Percentiles rank a stretch among this genome's conserved stretches.
Conservation (phyloP, 2,888 invertebrate genomes). For the Chesias legatella region DNA sequence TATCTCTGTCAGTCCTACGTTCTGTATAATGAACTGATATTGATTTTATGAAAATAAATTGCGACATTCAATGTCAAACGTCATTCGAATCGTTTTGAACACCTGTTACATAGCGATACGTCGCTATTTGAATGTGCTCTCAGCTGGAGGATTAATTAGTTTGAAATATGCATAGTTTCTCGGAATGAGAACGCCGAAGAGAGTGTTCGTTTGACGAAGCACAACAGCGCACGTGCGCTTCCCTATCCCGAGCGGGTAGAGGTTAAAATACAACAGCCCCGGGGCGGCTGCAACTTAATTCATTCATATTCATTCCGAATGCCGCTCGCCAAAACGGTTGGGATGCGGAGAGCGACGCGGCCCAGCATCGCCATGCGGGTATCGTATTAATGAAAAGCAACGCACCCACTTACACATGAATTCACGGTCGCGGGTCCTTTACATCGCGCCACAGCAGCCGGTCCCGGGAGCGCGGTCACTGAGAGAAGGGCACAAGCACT, state of each 20-base stretch:
- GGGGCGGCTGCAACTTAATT: slow-evolving; percentile 53
- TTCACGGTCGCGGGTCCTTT: slow-evolving; percentile 71
- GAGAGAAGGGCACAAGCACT: slow-evolving; percentile 80
- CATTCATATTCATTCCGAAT: slow-evolving; percentile 62
- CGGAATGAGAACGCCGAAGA: slow-evolving; percentile 41
- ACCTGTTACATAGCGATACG: slow-evolving; percentile 61
- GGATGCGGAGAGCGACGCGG: slow-evolving; percentile 49
- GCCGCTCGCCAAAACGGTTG: slow-evolving; percentile 47
- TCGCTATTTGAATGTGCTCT: slow-evolving; percentile 21
- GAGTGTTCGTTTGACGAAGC: slow-evolving; percentile 47
- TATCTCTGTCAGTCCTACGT: slow-evolving; percentile 10
- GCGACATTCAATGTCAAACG: slow-evolving; percentile 48
- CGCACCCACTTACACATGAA: slow-evolving; percentile 77
- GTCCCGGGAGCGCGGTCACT: slow-evolving; percentile 83
- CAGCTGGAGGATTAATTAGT: slow-evolving; percentile 31
- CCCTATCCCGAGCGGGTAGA: slow-evolving; percentile 55
- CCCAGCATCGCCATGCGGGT: slow-evolving; percentile 55
- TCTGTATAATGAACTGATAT: slow-evolving; percentile 34
- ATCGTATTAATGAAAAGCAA: slow-evolving; percentile 53
- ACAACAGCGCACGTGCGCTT: slow-evolving; percentile 67
- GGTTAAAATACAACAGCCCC: slow-evolving; percentile 61
- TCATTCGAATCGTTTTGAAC: slow-evolving; percentile 44
- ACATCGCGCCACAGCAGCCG: slow-evolving; percentile 84
- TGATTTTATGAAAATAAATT: slow-evolving; percentile 45
- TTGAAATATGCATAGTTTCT: slow-evolving; percentile 41